Conservation (phyloP, 2,113 vertebrate species). For the Pristiophorus japonicus region DNA sequence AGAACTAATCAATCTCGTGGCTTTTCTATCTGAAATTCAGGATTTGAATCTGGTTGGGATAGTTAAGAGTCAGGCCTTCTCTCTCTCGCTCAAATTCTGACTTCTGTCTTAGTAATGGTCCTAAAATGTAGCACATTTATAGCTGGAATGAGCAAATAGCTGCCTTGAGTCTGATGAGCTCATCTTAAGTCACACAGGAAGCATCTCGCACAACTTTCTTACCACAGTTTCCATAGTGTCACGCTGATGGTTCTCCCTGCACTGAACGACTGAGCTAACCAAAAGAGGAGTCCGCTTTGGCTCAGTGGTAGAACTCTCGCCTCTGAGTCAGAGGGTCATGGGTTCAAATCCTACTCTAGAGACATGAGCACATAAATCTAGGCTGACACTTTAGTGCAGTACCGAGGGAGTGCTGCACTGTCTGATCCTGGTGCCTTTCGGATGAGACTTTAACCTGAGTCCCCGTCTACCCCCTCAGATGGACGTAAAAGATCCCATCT, state of each 20-base stretch:
- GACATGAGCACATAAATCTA: background rate
- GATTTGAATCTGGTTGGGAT: background rate
- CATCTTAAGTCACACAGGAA: slow-evolving; percentile 5
- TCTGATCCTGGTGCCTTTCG: background rate
- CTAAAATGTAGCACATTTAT: background rate
- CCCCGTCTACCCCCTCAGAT: background rate
- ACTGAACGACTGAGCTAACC: background rate
- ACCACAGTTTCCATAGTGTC: background rate
- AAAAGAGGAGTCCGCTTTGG: background rate
- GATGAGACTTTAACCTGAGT: background rate
- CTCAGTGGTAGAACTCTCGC: too few relatives aligned
- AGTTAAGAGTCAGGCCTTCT: background rate
- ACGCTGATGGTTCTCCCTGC: background rate
- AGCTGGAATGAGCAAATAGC: background rate
- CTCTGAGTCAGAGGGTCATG: too few relatives aligned
- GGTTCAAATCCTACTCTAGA: background rate
- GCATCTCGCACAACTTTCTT: background rate
- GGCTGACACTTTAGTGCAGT: background rate
- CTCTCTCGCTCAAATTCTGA: background rate
- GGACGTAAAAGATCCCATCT: background rate
- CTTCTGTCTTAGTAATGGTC: background rate
- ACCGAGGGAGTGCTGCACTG: background rate
- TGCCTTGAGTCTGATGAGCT: background rate
- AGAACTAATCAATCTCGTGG: background rate
- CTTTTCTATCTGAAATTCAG: background rate